Evolutionary conservation across 2,888 invertebrate genomes (phyloP), one percentile per base, ranked within the genome.

Genomic region (Hesperia comma): DNA sequence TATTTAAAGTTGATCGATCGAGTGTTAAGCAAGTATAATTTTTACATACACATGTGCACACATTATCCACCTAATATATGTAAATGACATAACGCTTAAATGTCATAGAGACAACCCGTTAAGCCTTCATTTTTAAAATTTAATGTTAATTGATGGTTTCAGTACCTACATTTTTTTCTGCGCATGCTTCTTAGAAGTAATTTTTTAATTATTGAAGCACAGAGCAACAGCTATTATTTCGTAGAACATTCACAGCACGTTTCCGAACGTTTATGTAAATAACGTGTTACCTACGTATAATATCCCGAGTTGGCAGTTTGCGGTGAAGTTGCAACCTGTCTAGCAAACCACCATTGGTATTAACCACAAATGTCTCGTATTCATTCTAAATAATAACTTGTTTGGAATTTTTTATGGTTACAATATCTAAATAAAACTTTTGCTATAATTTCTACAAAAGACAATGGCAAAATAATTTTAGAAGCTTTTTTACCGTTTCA

Each of bases 241-340:
- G 54, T 53, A 60, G 58, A 66, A 54, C 41, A 66, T 66, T 66
- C 66, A 46, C 19, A 7, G 66, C 66, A 66, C 66, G 66, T 66
- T 66, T 54, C 21, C 43, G 54, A 66, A 60, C 66, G 60, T 55
- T 66, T 66, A 66, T 60, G 53, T 60, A 60, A 66, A 66, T 66
- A 66, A 66, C 60, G 60, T 60, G 54, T 60, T 60, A 60, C 37
- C 8, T 12, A 12, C 26, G 21, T 26, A n/a, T 37, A 46, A 32
- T 60, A 54, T 54, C 58, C 33, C 43, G 6, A 53, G 33, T 64
- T 55, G 55, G 51, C 40, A 43, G 33, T 60, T 66, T 60, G 54
- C 32, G 64, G 58, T 54, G 53, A 43, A 21, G 43, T 46, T 63
- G 15, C 53, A 58, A 58, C 57, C 51, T 51, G 58, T 14, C 58